Percentiles rank a stretch among this genome's conserved stretches.
Evolutionary conservation across 2,113 vertebrate species (phyloP).

Genomic region (Ondatra zibethicus): DNA sequence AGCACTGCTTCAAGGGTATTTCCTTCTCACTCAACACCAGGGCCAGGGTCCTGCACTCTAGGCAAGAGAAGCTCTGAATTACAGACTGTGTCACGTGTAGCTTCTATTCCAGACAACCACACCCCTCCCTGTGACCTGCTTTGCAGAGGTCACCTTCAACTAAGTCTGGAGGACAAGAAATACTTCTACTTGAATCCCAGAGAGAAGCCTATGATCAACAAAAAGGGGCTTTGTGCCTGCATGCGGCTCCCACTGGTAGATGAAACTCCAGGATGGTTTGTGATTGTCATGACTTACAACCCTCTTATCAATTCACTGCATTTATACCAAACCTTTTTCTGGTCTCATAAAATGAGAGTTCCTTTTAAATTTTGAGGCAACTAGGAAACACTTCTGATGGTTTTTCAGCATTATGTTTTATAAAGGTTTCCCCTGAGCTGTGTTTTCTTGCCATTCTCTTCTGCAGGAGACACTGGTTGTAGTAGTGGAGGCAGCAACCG

Average conservation of each 20-base stretch:
- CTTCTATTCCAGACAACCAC: fast-evolving
- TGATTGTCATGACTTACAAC: neutral
- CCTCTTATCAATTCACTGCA: neutral
- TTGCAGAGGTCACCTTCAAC: neutral
- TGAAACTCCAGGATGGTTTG: neutral
- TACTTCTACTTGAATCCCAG: neutral
- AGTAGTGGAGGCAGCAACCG: neutral
- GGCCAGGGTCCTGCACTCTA: neutral
- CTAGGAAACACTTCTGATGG: too few species aligned
- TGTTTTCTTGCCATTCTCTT: too few species aligned
- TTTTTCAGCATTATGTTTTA: neutral
- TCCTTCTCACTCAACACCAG: neutral
- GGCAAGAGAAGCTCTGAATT: neutral
- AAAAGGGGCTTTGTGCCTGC: neutral
- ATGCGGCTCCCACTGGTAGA: neutral
- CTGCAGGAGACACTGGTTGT: neutral
- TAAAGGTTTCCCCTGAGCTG: neutral
- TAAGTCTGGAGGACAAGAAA: neutral
- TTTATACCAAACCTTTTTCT: neutral
- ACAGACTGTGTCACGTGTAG: neutral
- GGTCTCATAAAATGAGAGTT: neutral
- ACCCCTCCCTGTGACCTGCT: fast-evolving
- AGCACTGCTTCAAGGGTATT: neutral
- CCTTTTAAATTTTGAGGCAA: neutral
- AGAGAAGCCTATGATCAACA: neutral